Percentiles rank a stretch among this genome's conserved stretches.
These are phyloP conservation scores for Decapterus maruadsi DNA, from an alignment of 2,797 vertebrate genomes.

Conservation along the genomic window DNA sequence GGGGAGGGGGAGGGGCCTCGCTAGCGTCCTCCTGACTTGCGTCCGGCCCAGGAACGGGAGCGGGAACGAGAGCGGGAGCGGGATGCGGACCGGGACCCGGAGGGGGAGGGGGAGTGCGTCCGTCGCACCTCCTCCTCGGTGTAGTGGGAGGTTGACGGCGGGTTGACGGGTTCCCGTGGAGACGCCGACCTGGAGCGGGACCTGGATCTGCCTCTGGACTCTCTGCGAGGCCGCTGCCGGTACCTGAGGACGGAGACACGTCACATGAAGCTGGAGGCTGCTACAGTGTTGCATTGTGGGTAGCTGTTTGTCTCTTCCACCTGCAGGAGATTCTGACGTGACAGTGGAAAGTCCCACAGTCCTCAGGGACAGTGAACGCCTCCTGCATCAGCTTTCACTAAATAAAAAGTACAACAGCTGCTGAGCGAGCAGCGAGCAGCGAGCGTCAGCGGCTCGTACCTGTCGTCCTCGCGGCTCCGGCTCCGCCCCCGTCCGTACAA, in stretches of 20 bases:
- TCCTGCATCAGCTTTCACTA: too few relatives aligned
- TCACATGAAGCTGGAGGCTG: too few relatives aligned
- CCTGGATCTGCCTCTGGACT: conserved; percentile 84
- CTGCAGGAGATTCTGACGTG: too few relatives aligned
- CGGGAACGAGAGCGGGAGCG: conserved; percentile 90
- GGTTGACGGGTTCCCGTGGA: conserved; percentile 86
- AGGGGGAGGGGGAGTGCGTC: conserved; percentile 79
- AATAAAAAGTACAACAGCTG: too few relatives aligned
- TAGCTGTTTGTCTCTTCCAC: too few relatives aligned
- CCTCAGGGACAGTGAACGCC: too few relatives aligned
- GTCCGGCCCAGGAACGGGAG: conserved; percentile 81
- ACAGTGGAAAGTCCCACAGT: too few relatives aligned
- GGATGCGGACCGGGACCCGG: conserved; percentile 92
- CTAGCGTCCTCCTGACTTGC: conserved; percentile 79
- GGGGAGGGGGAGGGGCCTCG: neutral
- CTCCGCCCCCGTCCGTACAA: conserved; percentile 90
- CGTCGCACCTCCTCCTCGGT: conserved; percentile 86
- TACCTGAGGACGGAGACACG: conserved; percentile 85
- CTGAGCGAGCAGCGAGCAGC: too few relatives aligned
- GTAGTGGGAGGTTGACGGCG: conserved; percentile 82
- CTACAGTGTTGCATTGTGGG: too few relatives aligned
- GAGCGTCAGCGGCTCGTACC: too few relatives aligned
- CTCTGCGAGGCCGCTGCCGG: conserved; percentile 89
- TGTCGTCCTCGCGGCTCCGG: conserved; percentile 94
- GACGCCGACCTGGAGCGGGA: conserved; percentile 88